phyloP scores from a whole-genome alignment of 2,113 vertebrate species.

The Actinemys pallida region DNA sequence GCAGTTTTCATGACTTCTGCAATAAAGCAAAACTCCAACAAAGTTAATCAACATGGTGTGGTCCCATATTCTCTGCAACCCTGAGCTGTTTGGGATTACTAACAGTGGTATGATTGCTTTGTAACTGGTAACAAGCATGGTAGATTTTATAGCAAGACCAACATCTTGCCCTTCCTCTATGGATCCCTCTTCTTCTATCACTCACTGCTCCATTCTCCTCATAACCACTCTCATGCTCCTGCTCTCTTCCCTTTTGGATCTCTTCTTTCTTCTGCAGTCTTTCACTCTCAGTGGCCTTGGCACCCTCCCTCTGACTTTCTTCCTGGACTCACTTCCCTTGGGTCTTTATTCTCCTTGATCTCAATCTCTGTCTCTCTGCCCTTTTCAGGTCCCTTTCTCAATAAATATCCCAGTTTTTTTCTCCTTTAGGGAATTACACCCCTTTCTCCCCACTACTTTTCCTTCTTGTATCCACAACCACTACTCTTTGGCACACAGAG shows the following conservation, averaged over 20 bases:
- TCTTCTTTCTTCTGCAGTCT: not conserved
- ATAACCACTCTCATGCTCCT: not conserved
- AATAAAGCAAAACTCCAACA: not conserved
- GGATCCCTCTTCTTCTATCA: not conserved
- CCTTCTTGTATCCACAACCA: not conserved
- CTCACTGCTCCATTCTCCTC: not conserved
- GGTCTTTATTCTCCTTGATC: not conserved
- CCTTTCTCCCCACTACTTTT: not conserved
- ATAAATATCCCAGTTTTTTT: not conserved
- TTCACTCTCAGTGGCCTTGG: not conserved
- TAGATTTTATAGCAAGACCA: not conserved
- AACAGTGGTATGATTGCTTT: not conserved
- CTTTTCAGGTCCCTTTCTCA: not conserved
- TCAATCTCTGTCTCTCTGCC: not conserved
- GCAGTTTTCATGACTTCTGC: not conserved
- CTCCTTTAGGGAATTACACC: not conserved
- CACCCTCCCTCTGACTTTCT: not conserved
- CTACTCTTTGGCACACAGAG: not conserved
- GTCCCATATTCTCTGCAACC: not conserved
- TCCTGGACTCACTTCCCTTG: not conserved
- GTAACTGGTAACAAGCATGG: not conserved
- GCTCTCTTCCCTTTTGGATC: not conserved
- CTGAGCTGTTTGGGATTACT: not conserved
- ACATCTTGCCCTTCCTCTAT: not conserved
- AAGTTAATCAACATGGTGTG: fast-evolving